A percentile compares a stretch with the other conserved stretches of the same genome.
phyloP scores from a whole-genome alignment of 2,113 vertebrate species.

The cat (Felis catus) region F.catus_Fca126_mat1.0 CM031416.1:91064001-91064500 shows the following conservation, averaged over 20 bases:
- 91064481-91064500: no score
- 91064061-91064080: not conserved
- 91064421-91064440: no score
- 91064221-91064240: not conserved
- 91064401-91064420: no score
- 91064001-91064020: not conserved
- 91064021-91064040: not conserved
- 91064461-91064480: no score
- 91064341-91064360: not conserved
- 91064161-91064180: conserved; percentile 6
- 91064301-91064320: not conserved
- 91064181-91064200: not conserved
- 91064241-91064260: not conserved
- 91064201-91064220: not conserved
- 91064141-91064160: not conserved
- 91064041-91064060: not conserved
- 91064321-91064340: not conserved
- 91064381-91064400: not conserved
- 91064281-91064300: not conserved
- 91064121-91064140: not conserved
- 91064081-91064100: not conserved
- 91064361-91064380: not conserved
- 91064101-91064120: not conserved
- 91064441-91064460: no score
- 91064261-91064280: not conserved